Percentiles rank a stretch among this genome's conserved stretches.
Conservation (phyloP, 2,113 vertebrate genomes). For the Lanius ludovicianus region DNA sequence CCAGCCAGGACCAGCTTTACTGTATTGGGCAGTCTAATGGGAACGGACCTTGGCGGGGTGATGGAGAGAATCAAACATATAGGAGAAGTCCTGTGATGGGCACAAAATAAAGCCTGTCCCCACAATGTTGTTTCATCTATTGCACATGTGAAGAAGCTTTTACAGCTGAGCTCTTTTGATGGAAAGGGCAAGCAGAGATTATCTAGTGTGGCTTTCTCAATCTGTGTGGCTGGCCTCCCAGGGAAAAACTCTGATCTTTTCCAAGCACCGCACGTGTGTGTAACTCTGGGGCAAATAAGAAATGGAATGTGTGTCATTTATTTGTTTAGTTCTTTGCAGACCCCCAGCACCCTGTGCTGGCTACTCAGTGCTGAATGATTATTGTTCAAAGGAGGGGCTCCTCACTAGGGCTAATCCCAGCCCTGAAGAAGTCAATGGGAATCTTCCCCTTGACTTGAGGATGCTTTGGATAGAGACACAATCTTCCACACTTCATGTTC, state of each 20-base stretch:
- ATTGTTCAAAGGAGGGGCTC: not conserved
- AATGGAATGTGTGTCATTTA: constrained; percentile 47
- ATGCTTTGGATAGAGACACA: not conserved
- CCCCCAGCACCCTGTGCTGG: not conserved
- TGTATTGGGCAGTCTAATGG: not conserved
- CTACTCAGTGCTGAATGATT: not conserved
- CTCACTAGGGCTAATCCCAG: not conserved
- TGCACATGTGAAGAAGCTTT: constrained; percentile 8
- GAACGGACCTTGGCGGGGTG: not conserved
- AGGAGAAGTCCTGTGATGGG: not conserved
- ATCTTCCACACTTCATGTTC: not conserved
- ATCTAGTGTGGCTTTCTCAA: not conserved
- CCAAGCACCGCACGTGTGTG: not conserved
- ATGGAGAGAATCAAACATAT: not conserved
- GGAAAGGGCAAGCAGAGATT: not conserved
- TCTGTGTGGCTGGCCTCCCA: constrained; percentile 40
- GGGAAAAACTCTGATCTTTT: constrained; percentile 16
- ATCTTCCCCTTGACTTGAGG: not conserved
- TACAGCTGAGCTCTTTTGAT: not conserved
- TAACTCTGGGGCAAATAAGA: not conserved
- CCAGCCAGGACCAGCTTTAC: not conserved
- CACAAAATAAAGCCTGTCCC: not conserved
- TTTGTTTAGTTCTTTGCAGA: constrained; percentile 40
- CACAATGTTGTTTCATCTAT: not conserved
- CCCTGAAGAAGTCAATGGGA: not conserved